Base-by-base conservation (phyloP, 1,140 invertebrate species). In the Hycleus phaleratus region DNA sequence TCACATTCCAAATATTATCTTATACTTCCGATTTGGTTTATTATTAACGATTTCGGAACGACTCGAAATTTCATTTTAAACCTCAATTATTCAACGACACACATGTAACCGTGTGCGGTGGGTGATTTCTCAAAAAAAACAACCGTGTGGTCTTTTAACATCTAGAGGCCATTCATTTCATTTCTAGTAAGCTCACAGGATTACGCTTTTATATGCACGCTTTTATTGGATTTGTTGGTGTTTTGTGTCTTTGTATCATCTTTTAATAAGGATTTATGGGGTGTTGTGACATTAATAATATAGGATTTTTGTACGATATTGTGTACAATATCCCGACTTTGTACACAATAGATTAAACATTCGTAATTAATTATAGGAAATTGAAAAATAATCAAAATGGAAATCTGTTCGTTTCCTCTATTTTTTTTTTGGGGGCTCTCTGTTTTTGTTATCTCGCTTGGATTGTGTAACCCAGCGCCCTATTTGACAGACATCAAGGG, bases 231-330 rank as follows among this genome's bases (percentile, higher is more conserved):
- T 67, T 62, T 67, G 63, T 58, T 59, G 60, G 49, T 58, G 58
- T 62, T 62, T 67, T 56, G 59, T 60, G 52, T 59, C 60, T 62
- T 54, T 59, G 60, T 63, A 61, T 58, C 60, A 63, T 60, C 61
- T 60, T 63, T 59, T 65, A 67, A 67, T 67, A 63, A 58, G 56
- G 58, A 67, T 67, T 64, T 67, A 67, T 65, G 47, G 65, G 54
- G 49, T 67, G 63, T 63, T 67, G 64, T 65, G 63, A 67, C 63
- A 53, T 59, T 65, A 67, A 67, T 64, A 58, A 60, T 18, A 32
- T 32, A 18, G 58, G 50, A 62, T 61, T 64, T 62, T 64, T 32
- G 18, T 18, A 18, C 55, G 26, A 58, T 38, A 45, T n/a, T 24
- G 26, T 55, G 43, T 12, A 11, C 5, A 11, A 12, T 4, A 12